A percentile compares a stretch with the other conserved stretches of the same genome.
Conservation (phyloP, 2,113 vertebrate species). For the Sinocyclocheilus rhinocerous region DNA sequence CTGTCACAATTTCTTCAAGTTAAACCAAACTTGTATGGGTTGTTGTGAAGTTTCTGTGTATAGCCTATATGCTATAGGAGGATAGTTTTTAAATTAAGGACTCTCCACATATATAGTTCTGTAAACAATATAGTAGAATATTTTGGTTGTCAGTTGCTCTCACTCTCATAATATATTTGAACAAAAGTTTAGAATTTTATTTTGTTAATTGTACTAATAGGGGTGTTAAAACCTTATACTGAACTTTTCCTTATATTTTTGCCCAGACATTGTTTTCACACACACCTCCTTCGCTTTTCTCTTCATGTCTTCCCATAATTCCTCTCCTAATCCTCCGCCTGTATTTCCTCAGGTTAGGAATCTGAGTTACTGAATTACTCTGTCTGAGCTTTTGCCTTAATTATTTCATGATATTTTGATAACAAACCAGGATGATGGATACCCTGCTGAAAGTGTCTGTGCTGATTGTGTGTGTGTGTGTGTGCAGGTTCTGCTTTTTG, state of each 20-base stretch:
- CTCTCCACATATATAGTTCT: no score
- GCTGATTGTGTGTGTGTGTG: conserved; percentile 54
- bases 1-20: no score
- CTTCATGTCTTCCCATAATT: conserved; percentile 49
- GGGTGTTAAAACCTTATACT: no score
- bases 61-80: no score
- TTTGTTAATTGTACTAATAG: no score
- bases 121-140: no score
- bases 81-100: no score
- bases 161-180: no score
- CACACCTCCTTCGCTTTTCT: not conserved
- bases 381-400: conserved; percentile 45
- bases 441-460: conserved; percentile 66
- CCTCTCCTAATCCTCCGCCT: conserved; percentile 48
- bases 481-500: conserved; percentile 26
- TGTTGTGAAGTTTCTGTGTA: no score
- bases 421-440: conserved; percentile 78
- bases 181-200: no score
- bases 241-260: not conserved
- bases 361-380: conserved; percentile 29
- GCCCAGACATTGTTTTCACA: not conserved
- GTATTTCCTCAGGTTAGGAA: conserved; percentile 45
- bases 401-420: conserved; percentile 69
- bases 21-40: no score
- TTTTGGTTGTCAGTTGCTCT: no score